Evolutionary conservation across 1,140 invertebrate genomes (phyloP), one percentile per base, ranked within the genome.

Genomic region (Wasmannia auropunctata): DNA sequence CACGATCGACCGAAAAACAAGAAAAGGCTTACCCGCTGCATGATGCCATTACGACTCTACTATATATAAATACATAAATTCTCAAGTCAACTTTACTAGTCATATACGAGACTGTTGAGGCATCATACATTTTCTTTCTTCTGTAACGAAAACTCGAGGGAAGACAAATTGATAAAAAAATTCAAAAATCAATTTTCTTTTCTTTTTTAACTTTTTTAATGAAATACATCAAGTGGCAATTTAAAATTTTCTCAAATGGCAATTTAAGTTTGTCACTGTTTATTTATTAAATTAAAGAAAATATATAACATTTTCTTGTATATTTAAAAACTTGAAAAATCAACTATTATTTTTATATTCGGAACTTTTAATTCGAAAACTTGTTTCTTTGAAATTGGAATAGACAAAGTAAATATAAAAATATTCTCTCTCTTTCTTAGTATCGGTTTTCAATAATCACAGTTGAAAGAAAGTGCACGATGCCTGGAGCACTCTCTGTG

Each of bases 1-100:
- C 60, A 91, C n/a, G 86, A 93, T 89, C 91, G 74, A 79, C 91
- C 72, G 51, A 89, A 86, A 88, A 91, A 90, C 84, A 86, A 88
- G 80, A 88, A 74, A 88, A 87, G 86, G 75, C 86, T 89, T 87
- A 87, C 74, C 92, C 81, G 84, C 90, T 87, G 86, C 92, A 93
- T 89, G 89, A 92, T 93, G 89, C 80, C 89, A 91, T 90, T 86
- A 89, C 63, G 67, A 75, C 77, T 88, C 79, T 77, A 89, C 69
- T 91, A 87, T 60, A 69, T 56, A 72, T 72, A 86, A 34, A 86
- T 43, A 83, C 4, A 83, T 43, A 25, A 46, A 74, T 74, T 58
- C n/a, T 83, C 67, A 74, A 83, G 67, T 60, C 79, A 74, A 74
- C 51, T 56, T 70, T 83, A 83, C 79, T 83, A 83, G 67, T 83